Base-by-base conservation (phyloP, 2,113 vertebrate genomes). In the Mustela nigripes region DNA sequence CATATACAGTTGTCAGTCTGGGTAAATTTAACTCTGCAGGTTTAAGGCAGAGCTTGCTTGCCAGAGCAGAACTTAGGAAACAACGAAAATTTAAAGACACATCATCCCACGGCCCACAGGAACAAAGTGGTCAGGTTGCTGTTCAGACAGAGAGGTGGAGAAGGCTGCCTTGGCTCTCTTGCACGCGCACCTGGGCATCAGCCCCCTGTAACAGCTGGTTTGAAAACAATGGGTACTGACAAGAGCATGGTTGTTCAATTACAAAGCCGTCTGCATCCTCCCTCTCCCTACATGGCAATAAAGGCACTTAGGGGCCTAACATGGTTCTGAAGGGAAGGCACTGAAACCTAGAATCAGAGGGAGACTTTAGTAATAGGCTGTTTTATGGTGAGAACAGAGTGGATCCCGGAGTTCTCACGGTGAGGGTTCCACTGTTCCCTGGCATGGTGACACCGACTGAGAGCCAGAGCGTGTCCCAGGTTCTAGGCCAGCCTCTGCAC, bases 21-120 rank as follows among this genome's bases (percentile, higher is more conserved):
- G 98, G 98, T 98, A 99, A 99, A 99, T 99, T 99, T 99, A 99
- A 99, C 98, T 99, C 98, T 85, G 98, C 98, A 99, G 98, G 99
- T 99, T 99, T 98, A 99, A 98, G 98, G 98, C 96, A 98, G 98
- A 97, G 98, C 97, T 95, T 94, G 98, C 97, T 92, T 74, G 96
- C 98, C 98, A 98, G 98, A 98, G 97, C 95, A 98, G 97, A 87
- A 98, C 98, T 93, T 26, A 74, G 48, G 95, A 98, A 98, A 98
- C 58, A 96, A 95, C 0, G 63, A 95, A 95, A 96, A 98, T 98
- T 98, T 99, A 99, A 99, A 99, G 98, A 94, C 91, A 84, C 94
- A 98, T 71, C 48, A 71, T 24, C 91, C 56, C 12, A 3, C 58
- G 85, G 91, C 50, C 69, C 83, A 42, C 19, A 67, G 80, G 65